phyloP scores from a whole-genome alignment of 1,140 invertebrate genomes.

The Camponotus pennsylvanicus region DNA sequence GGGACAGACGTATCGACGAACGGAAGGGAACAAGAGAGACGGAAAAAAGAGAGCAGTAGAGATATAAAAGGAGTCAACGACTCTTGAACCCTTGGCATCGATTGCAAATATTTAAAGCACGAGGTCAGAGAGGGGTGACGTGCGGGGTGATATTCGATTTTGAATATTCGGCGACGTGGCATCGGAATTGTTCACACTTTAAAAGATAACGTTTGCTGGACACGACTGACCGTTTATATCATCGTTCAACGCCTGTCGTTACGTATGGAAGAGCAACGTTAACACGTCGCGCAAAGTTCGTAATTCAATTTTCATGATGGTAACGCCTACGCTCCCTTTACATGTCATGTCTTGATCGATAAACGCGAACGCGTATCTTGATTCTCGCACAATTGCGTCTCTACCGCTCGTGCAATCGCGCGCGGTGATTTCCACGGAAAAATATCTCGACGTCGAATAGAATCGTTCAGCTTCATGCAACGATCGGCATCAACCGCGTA shows the following conservation, averaged over 20 bases:
- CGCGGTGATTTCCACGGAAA: not conserved
- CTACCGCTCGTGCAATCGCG: not conserved
- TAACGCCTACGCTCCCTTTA: slow-evolving; percentile 28
- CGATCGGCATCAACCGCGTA: not conserved
- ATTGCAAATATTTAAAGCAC: slow-evolving; percentile 84
- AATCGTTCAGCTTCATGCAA: not conserved
- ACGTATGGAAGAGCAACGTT: not conserved
- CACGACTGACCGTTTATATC: not conserved
- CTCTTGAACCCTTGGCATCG: slow-evolving; percentile 80
- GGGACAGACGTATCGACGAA: slow-evolving; percentile 6
- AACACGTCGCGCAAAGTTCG: slow-evolving; percentile 27
- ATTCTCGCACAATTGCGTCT: slow-evolving; percentile 26
- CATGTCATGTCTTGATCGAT: slow-evolving; percentile 46
- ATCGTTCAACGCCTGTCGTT: not conserved
- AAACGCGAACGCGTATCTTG: slow-evolving; percentile 27
- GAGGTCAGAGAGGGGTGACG: slow-evolving; percentile 73
- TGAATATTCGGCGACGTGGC: slow-evolving; percentile 24
- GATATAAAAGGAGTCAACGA: slow-evolving; percentile 78
- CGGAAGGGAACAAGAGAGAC: slow-evolving; percentile 59
- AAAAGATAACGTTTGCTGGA: not conserved
- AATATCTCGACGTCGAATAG: slow-evolving; percentile 1
- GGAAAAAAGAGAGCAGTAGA: slow-evolving; percentile 56
- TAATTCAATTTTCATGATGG: slow-evolving; percentile 40
- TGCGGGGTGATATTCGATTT: slow-evolving; percentile 31
- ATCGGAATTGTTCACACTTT: slow-evolving; percentile 15